phyloP scores from a whole-genome alignment of 2,113 vertebrate species.

The Scophthalmus maximus region DNA sequence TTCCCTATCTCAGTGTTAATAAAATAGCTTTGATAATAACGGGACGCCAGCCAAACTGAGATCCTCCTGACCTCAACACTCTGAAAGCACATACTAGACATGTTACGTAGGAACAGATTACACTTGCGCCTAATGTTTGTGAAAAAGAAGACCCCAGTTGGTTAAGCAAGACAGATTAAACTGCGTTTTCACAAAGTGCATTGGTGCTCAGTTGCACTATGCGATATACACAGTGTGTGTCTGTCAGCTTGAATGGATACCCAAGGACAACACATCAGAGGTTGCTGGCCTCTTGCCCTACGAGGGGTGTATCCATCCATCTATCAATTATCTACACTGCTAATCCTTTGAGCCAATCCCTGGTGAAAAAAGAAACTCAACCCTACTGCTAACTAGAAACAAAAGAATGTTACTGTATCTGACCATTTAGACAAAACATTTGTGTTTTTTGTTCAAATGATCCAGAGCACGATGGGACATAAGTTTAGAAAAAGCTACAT shows the following conservation, averaged over 20 bases:
- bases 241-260: not conserved
- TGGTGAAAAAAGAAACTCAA: no score
- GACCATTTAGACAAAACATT: no score
- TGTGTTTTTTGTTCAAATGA: no score
- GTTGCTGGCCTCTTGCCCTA: no score
- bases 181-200: not conserved
- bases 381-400: no score
- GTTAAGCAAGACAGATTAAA: not conserved
- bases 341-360: no score
- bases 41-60: not conserved
- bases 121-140: not conserved
- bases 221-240: not conserved
- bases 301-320: no score
- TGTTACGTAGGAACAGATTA: slow-evolving; percentile 7
- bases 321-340: no score
- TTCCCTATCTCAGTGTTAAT: slow-evolving; percentile 28
- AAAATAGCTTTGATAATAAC: slow-evolving; percentile 31
- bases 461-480: no score
- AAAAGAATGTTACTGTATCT: no score
- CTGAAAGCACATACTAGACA: slow-evolving; percentile 7
- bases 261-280: not conserved
- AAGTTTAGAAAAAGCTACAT: no score
- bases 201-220: not conserved
- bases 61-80: slow-evolving; percentile 9
- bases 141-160: not conserved